Evolutionary conservation across 2,113 vertebrate genomes (phyloP).

Genomic region (Aspidoscelis tigris): DNA sequence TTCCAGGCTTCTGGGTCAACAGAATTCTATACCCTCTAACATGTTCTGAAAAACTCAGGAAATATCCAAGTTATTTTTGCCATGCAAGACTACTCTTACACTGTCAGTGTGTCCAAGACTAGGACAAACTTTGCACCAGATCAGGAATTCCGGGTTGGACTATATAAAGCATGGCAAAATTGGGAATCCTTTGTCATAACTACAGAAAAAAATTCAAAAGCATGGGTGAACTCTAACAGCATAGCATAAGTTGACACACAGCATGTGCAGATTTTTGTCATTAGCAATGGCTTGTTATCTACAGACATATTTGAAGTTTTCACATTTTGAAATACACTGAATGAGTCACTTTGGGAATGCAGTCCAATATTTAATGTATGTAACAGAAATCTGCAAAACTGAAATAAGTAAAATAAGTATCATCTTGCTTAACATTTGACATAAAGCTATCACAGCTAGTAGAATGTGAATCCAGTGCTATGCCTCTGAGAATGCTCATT

Average conservation of each 20-base stretch:
- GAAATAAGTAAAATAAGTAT: slow-evolving; percentile 17
- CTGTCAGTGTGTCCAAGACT: too few species aligned
- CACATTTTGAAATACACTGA: neutral
- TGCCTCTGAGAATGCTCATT: slow-evolving; percentile 42
- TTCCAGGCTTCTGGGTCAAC: too few species aligned
- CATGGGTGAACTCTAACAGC: too few species aligned
- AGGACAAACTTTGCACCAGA: too few species aligned
- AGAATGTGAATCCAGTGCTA: slow-evolving; percentile 48
- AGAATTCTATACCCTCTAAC: too few species aligned
- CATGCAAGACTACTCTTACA: too few species aligned
- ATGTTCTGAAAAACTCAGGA: too few species aligned
- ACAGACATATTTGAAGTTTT: neutral
- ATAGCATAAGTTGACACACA: neutral
- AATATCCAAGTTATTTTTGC: too few species aligned
- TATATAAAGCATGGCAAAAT: too few species aligned
- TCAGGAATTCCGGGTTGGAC: too few species aligned
- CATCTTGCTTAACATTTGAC: slow-evolving; percentile 24
- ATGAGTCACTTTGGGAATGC: neutral
- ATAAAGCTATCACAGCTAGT: slow-evolving; percentile 45
- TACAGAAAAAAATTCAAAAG: too few species aligned
- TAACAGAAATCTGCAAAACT: neutral
- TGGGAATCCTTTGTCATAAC: too few species aligned
- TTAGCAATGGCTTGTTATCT: neutral
- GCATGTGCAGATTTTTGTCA: neutral
- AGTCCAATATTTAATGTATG: neutral